These are phyloP conservation scores for Salticus scenicus DNA, from an alignment of 2,888 invertebrate species.

Conservation along the genomic window DNA sequence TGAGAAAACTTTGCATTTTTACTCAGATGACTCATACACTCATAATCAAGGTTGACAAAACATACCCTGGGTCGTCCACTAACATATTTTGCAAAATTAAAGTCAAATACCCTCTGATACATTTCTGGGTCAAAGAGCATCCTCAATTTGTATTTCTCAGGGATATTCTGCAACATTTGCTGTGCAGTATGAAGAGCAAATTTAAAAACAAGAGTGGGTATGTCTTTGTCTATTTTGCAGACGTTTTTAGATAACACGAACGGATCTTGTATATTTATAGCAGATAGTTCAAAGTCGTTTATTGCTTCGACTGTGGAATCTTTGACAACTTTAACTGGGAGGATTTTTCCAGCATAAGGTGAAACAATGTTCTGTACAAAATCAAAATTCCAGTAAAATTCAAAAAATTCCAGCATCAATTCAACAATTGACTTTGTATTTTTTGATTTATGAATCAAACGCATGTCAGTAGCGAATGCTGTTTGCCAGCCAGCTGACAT, in stretches of 20 bases:
- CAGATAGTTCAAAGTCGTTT: neutral
- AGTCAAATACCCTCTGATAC: neutral
- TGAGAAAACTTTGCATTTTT: neutral
- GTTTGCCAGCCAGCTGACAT: neutral
- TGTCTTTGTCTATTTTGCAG: neutral
- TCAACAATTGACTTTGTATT: neutral
- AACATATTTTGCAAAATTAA: neutral
- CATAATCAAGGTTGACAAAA: neutral
- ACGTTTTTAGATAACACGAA: neutral
- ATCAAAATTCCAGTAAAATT: neutral
- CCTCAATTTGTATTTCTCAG: neutral
- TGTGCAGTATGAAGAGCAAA: neutral
- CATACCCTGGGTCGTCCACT: neutral
- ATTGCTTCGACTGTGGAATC: neutral
- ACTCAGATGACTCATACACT: neutral
- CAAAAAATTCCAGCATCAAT: neutral
- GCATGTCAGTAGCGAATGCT: neutral
- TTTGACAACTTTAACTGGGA: neutral
- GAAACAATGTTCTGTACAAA: neutral
- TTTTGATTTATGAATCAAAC: neutral
- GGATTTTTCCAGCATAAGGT: neutral
- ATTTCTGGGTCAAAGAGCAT: neutral
- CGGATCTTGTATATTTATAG: neutral
- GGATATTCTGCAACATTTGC: neutral
- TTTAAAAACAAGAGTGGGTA: neutral